These are phyloP conservation scores for Neogale vison DNA, from an alignment of 2,113 vertebrate species.

Conservation along the genomic window DNA sequence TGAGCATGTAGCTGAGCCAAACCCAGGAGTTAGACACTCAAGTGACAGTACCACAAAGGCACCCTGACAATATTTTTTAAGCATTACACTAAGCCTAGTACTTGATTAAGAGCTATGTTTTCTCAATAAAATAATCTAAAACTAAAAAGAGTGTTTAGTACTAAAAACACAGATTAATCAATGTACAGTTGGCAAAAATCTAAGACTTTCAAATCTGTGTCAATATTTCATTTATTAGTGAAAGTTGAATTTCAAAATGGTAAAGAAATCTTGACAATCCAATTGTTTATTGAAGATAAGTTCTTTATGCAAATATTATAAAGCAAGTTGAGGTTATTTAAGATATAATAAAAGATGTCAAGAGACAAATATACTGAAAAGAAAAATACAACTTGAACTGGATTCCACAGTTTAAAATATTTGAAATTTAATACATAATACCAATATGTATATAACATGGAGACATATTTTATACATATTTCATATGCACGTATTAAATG, in stretches of 20 bases:
- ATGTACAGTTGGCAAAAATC: background rate
- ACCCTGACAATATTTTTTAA: background rate
- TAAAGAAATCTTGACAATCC: background rate
- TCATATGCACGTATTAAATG: background rate
- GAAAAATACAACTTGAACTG: background rate
- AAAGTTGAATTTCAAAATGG: background rate
- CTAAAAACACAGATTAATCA: background rate
- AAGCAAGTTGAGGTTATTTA: background rate
- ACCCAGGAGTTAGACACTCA: background rate
- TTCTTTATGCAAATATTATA: background rate
- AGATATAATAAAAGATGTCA: background rate
- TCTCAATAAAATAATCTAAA: conserved; percentile 6
- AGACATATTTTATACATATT: too few species aligned
- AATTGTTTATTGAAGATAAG: background rate
- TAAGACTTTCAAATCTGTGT: background rate
- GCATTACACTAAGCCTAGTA: background rate
- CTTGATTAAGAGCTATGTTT: background rate
- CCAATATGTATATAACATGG: too few species aligned
- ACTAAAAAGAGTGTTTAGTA: background rate
- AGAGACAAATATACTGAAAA: background rate
- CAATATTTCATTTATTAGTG: background rate
- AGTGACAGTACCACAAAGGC: background rate
- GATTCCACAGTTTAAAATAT: background rate
- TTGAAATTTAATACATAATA: background rate
- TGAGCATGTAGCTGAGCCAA: background rate